A percentile compares a stretch with the other conserved stretches of the same genome.
These are phyloP conservation scores for Pedicia rivosa DNA, from an alignment of 2,888 invertebrate species.

Conservation along the genomic window DNA sequence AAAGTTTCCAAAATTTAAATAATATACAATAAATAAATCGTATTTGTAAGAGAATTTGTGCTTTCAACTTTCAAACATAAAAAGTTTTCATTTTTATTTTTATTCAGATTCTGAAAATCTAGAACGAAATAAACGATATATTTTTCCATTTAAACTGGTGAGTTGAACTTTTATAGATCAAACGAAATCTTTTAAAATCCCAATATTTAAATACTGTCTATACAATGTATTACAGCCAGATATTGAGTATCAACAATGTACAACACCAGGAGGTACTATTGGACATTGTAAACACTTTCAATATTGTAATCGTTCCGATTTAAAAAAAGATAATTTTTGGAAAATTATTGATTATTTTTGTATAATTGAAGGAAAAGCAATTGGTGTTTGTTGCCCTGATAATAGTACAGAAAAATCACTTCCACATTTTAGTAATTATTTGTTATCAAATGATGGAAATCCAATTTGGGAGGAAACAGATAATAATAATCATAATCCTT, in stretches of 20 bases:
- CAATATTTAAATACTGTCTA: constrained; percentile 4
- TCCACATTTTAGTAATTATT: constrained; percentile 19
- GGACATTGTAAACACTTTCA: constrained; percentile 50
- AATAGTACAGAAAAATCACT: constrained; percentile 25
- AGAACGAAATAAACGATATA: too few species aligned
- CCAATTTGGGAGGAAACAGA: constrained; percentile 11
- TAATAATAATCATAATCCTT: constrained; percentile 6
- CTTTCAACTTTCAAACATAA: too few species aligned
- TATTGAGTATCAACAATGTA: constrained; percentile 40
- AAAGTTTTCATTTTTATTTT: too few species aligned
- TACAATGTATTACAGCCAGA: constrained; percentile 34
- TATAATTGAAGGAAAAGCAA: constrained; percentile 45
- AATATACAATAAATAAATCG: too few species aligned
- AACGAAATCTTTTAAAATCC: too few species aligned
- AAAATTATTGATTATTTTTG: constrained; percentile 51
- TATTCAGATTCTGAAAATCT: too few species aligned
- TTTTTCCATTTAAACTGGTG: too few species aligned
- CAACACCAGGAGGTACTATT: constrained; percentile 37
- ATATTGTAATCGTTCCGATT: constrained; percentile 42
- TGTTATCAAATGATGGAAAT: constrained; percentile 27
- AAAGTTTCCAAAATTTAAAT: too few species aligned
- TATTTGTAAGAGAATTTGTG: too few species aligned
- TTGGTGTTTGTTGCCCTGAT: constrained; percentile 64
- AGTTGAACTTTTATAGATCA: too few species aligned
- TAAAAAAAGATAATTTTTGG: constrained; percentile 39